Base-by-base conservation (phyloP, 2,888 invertebrate genomes). In the Tryphoninae sp. region DNA sequence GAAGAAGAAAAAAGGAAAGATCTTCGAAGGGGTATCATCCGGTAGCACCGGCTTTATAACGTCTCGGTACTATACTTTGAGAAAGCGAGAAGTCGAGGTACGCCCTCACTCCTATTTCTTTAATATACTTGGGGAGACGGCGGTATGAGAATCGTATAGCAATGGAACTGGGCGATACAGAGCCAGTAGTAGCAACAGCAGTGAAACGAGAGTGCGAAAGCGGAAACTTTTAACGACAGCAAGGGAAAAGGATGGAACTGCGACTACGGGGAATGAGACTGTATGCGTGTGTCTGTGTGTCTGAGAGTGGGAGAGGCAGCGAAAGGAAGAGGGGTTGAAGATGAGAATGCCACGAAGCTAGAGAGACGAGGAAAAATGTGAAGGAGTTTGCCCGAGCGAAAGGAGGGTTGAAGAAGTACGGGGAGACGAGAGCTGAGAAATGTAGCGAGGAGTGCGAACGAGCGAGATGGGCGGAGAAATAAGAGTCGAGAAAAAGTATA, bases 201-300 rank as follows among this genome's bases (percentile, higher is more conserved):
- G 42, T 23, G 67, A 22, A 71, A 81, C 62, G 78, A 76, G 74
- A 83, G 78, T 73, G 77, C 75, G 73, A 78, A 74, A 64, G 79
- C 75, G 83, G 84, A 84, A 83, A 83, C 80, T 83, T 85, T 81
- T 85, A 85, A 83, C 83, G 84, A 81, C 81, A 78, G 68, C 68
- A 23, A 61, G 67, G 33, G 71, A 51, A 58, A 81, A 40, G 62
- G 51, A 61, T 33, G 62, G 71, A 51, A 58, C 33, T 40, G 33
- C 23, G 53, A 49, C 23, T 23, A 3, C 22, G 22, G 53, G 53
- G 16, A 22, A 1, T 33, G 51, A 26, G 16, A 51, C 8, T 26
- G n/a, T 13, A 51, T 51, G 16, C 2, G 51, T 49, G n/a, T 51
- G n/a, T n/a, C n/a, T n/a, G 16, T 51, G 51, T 51, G 4, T n/a